These are phyloP conservation scores for Chunga burmeisteri DNA, from an alignment of 2,113 vertebrate genomes.

Conservation along the genomic window DNA sequence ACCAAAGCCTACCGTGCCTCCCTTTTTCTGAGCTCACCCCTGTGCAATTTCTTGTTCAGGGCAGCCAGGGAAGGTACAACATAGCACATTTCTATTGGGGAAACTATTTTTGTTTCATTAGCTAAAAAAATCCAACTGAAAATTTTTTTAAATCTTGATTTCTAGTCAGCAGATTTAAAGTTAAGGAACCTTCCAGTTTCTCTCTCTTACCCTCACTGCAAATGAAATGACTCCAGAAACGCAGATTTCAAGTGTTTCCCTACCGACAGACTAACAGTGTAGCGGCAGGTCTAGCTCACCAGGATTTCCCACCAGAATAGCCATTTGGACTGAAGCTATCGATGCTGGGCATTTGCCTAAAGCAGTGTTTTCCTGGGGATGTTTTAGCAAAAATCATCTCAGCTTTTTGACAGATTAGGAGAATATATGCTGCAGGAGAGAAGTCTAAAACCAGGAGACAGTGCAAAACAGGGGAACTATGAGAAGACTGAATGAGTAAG, in stretches of 20 bases:
- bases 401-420: not conserved
- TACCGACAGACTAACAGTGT: rapidly evolving
- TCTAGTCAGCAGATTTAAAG: not conserved
- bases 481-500: not conserved
- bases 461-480: not conserved
- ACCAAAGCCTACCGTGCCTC: not conserved
- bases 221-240: not conserved
- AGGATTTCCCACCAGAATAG: not conserved
- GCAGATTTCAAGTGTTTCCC: not conserved
- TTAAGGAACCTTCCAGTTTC: not conserved
- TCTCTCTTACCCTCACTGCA: not conserved
- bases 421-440: not conserved
- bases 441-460: not conserved
- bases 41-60: not conserved
- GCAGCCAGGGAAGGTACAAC: not conserved
- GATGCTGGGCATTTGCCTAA: not conserved
- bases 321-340: not conserved
- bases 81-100: not conserved
- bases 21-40: not conserved
- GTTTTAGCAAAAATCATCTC: not conserved
- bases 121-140: not conserved
- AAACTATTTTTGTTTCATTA: not conserved
- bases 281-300: not conserved
- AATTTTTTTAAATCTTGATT: not conserved
- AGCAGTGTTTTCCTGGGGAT: not conserved